Percentiles rank a stretch among this genome's conserved stretches.
phyloP scores from a whole-genome alignment of 2,797 vertebrate species.

The Dendrocincla fuliginosa region DNA sequence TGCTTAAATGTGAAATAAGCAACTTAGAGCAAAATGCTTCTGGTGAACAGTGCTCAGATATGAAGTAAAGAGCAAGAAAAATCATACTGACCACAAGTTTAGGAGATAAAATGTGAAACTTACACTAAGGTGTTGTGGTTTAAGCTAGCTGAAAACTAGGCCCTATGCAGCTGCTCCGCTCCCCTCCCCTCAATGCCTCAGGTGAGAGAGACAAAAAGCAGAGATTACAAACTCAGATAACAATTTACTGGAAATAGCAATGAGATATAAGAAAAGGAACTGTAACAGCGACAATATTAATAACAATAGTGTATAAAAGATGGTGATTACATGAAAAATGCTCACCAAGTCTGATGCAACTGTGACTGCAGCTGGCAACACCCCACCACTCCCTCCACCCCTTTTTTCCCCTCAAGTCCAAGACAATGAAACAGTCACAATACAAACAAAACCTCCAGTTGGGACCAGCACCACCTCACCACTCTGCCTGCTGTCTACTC shows the following conservation, averaged over 20 bases:
- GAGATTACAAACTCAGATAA: not conserved
- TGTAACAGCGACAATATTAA: not conserved
- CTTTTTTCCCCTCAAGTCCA: not conserved
- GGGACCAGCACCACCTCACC: not conserved
- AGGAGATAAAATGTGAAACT: not conserved
- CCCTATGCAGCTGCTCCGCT: not conserved
- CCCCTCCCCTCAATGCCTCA: not conserved
- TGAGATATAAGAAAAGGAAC: not conserved
- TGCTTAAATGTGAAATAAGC: not conserved
- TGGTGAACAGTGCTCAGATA: not conserved
- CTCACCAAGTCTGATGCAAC: fast-evolving
- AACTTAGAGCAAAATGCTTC: not conserved
- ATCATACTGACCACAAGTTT: not conserved
- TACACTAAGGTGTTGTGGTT: not conserved
- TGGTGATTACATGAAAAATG: not conserved
- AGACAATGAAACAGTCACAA: not conserved
- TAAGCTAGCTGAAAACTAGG: not conserved
- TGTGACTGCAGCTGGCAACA: not conserved
- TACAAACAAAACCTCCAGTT: not conserved
- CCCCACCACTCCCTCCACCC: not conserved
- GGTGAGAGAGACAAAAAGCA: not conserved
- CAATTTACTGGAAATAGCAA: not conserved
- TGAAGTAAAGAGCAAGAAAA: not conserved
- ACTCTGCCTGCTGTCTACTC: fast-evolving
- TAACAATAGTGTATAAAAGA: not conserved